Evolutionary conservation across 2,888 invertebrate species (phyloP).

Genomic region (Siphonodentalium dalli): DNA sequence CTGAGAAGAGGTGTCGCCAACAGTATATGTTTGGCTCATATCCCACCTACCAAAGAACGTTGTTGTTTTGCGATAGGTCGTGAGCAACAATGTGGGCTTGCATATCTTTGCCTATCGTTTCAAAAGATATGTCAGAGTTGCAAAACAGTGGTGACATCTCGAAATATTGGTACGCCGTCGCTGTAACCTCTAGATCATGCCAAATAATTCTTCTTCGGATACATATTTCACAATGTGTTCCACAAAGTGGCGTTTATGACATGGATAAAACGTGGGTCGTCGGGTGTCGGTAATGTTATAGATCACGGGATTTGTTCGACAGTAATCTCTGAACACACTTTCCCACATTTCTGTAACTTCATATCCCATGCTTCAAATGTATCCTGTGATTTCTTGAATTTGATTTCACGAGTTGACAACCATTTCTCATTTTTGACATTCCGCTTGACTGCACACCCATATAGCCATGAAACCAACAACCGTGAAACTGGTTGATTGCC

Average conservation of each 20-base stretch:
- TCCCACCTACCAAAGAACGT: slow-evolving; percentile 21
- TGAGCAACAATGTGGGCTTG: slow-evolving; percentile 14
- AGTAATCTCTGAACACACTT: no score
- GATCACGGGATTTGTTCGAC: no score
- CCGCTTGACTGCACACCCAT: neutral
- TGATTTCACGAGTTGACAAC: neutral
- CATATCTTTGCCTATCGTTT: slow-evolving; percentile 25
- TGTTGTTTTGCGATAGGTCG: slow-evolving; percentile 12
- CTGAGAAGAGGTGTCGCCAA: slow-evolving; percentile 25
- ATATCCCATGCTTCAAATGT: neutral
- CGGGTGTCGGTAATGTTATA: no score
- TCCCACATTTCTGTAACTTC: no score
- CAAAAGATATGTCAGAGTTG: slow-evolving; percentile 18
- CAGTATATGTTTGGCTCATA: slow-evolving; percentile 22
- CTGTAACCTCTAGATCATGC: slow-evolving; percentile 2
- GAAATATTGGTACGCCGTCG: slow-evolving; percentile 15
- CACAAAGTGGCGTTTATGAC: no score
- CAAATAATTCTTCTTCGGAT: neutral
- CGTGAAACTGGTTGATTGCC: no score
- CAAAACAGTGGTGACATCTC: slow-evolving; percentile 27
- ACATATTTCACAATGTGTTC: neutral
- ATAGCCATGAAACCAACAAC: no score
- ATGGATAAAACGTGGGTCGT: no score
- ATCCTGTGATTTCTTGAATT: neutral
- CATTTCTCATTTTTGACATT: neutral